Percentiles rank a stretch among this genome's conserved stretches.
phyloP scores from a whole-genome alignment of 2,797 vertebrate genomes.

The Ibycter americanus region DNA sequence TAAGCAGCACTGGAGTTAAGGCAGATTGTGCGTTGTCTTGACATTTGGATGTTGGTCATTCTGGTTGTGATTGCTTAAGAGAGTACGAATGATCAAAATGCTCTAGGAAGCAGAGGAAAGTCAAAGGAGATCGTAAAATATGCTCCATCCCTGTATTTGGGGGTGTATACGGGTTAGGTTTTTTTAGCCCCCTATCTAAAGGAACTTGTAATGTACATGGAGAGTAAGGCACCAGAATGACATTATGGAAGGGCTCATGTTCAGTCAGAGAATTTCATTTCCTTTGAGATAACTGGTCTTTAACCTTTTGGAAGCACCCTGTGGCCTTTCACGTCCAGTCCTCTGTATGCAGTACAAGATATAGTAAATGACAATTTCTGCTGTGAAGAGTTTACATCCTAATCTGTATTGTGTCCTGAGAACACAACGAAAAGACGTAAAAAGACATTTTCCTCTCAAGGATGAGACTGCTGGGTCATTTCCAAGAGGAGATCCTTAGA shows the following conservation, averaged over 20 bases:
- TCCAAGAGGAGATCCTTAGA: constrained; percentile 54
- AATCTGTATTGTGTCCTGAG: not conserved
- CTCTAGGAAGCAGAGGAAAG: not conserved
- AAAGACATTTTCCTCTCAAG: not conserved
- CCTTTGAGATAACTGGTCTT: not conserved
- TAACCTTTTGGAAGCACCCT: not conserved
- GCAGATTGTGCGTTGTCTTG: not conserved
- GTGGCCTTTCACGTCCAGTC: not conserved
- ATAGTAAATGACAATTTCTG: not conserved
- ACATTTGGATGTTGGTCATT: not conserved
- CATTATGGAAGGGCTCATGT: not conserved
- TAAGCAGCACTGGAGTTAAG: not conserved
- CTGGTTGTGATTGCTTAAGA: not conserved
- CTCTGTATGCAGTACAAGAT: not conserved
- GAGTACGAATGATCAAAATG: not conserved
- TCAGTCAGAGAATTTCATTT: not conserved
- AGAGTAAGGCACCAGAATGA: not conserved
- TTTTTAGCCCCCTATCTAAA: not conserved
- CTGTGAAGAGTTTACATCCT: not conserved
- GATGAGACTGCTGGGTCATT: not conserved
- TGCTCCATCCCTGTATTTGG: not conserved
- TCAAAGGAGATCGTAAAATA: not conserved
- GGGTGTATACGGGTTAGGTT: not conserved
- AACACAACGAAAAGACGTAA: not conserved
- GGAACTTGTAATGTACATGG: not conserved